phyloP scores from a whole-genome alignment of 1,140 invertebrate species.

The Bombus pyrosoma region DNA sequence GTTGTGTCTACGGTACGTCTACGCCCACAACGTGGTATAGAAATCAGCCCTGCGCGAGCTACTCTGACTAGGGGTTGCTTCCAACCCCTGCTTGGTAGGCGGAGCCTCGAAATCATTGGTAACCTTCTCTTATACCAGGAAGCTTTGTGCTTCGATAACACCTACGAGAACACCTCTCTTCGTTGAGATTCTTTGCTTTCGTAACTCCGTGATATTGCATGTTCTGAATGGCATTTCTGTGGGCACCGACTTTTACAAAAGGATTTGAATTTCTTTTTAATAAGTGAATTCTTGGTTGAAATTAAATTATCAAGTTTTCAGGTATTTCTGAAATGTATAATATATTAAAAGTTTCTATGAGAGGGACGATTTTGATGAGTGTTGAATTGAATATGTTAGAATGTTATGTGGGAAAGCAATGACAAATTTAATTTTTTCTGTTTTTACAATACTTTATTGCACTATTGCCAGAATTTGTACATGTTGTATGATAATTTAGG shows the following conservation, averaged over 20 bases:
- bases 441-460: background rate
- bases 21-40: conserved; percentile 73
- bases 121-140: conserved; percentile 42
- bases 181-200: background rate
- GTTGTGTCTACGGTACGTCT: conserved; percentile 70
- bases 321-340: background rate
- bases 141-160: conserved; percentile 25
- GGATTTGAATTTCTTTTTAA: background rate
- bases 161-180: conserved; percentile 32
- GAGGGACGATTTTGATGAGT: background rate
- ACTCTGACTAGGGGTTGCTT: conserved; percentile 62
- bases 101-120: conserved; percentile 69
- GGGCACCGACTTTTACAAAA: background rate
- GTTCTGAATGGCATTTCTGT: background rate
- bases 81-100: conserved; percentile 64
- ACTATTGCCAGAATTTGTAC: background rate
- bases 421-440: background rate
- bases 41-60: conserved; percentile 74
- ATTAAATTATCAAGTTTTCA: background rate
- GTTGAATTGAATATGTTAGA: background rate
- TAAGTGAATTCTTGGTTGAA: background rate
- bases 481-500: background rate
- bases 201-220: background rate
- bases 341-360: background rate
- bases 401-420: too few species aligned